Base-by-base conservation (phyloP, 2,888 invertebrate species). In the Patella pellucida region DNA sequence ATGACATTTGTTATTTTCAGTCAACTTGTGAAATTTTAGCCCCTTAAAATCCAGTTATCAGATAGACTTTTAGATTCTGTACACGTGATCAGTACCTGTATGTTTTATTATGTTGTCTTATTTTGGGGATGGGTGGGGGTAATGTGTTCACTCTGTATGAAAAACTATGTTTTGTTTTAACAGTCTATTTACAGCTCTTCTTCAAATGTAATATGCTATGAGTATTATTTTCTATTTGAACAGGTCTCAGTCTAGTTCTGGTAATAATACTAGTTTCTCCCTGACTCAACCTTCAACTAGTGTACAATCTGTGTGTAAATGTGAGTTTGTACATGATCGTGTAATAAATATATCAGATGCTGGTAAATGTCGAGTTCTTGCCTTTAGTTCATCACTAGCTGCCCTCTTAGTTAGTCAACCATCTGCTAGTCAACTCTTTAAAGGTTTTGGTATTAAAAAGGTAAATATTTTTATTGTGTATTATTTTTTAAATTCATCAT, bases 381-480 rank as follows among this genome's bases (percentile, higher is more conserved):
- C 95, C 0, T 94, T 94, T 86, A 84, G 87, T 77, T 76, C 83
- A 4, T 81, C 94, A 1, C 75, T 87, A 51, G 93, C 94, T 75
- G 92, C 94, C 71, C 87, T 97, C 50, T 94, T 95, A 77, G 94
- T 95, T 0, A 95, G 96, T 0, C 95, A 95, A 86, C 94, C 94
- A 77, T 95, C 95, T 5, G 74, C 86, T 23, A 95, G 94, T 83
- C 91, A 91, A 56, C 87, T 96, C 0, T 96, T 96, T 89, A 93
- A 94, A 73, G 96, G 96, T 0, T 96, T 93, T 89, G 97, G 97
- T 0, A 92, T 97, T 3, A 93, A 94, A 76, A 95, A 95, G 90
- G 93, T 97, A 76, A 41, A 41, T 41, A 41, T 41, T 41, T 41
- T 9, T 1, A 41, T 41, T 41, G 7, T 41, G 41, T 41, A 41